Base-by-base conservation (phyloP, 1,140 invertebrate genomes). In the Popillia japonica region DNA sequence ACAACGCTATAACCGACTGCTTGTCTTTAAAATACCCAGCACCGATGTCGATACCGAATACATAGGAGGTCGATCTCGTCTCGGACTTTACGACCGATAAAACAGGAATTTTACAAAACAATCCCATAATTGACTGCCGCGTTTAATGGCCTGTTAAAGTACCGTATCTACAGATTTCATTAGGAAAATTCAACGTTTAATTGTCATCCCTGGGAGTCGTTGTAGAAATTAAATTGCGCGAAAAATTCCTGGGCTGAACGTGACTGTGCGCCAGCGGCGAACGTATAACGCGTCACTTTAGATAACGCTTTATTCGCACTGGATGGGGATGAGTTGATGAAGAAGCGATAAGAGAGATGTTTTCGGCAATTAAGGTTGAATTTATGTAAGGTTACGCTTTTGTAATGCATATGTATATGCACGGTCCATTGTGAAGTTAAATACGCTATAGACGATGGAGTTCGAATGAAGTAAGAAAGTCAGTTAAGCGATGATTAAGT, bases 81-180 rank as follows among this genome's bases (percentile, higher is more conserved):
- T 55, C 48, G 48, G 48, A 55, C 48, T 55, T 55, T 55, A 55
- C 48, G 48, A 55, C 48, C 48, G 48, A 55, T 55, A 55, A 55
- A 55, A 55, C 48, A 17, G 48, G 48, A 55, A 55, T 55, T 55
- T 55, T 17, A 17, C 48, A 55, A 55, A 55, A 55, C 48, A 55
- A 55, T 55, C 48, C 48, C 48, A 17, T 55, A 55, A 55, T 55
- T 17, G 48, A 55, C 14, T 55, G 48, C 48, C 48, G 48, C 17
- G 48, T 17, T 55, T 55, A 55, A 55, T 55, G 48, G 48, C 14
- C 48, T 55, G 48, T 55, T 55, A 55, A 55, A 55, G 48, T 55
- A 55, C 48, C 48, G 48, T n/a, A 17, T 17, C 48, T 55, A 55
- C 17, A 55, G 48, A 55, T 55, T 55, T 55, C 48, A 55, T 55